Evolutionary conservation across 2,888 invertebrate species (phyloP), one percentile per base, ranked within the genome.

Genomic region (Dimorphilus gyrociliatus): DNA sequence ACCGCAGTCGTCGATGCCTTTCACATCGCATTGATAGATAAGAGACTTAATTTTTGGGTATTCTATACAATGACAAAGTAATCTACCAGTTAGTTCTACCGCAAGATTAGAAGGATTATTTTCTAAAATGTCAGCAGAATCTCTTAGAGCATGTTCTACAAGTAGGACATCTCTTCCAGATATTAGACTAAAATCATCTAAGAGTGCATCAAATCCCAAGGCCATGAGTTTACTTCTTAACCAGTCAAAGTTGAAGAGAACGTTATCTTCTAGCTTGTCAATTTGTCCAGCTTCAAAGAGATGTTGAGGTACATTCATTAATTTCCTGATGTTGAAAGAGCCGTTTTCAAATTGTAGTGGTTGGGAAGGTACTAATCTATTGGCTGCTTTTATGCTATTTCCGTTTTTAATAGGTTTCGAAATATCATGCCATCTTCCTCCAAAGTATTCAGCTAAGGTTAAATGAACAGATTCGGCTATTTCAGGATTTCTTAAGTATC

Each of bases 211-310:
- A 30, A 60, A 32, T 0, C 56, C 54, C 13, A 59, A 36, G 1
- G 57, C 55, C 32, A 50, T 53, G 7, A 51, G 51, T 37, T 58
- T 60, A 41, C 47, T 51, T 42, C 53, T 53, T 26, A 61, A 35
- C 58, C 58, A 61, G 29, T 57, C 54, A 34, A 57, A 61, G 37
- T 50, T 55, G 39, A 61, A 60, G 16, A 55, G 40, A 4, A 55
- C 53, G 8, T 46, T 34, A 12, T 36, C 16, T 32, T 55, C 50
- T n/a, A 61, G 42, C 34, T 60, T 58, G 3, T 48, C 42, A 17
- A 49, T 34, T 10, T 56, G 36, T n/a, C 54, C 55, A 2, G 55
- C 45, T 4, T 50, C 40, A 29, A 43, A 47, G 27, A 60, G 43
- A 37, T 58, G 56, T 4, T 49, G 39, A 4, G 60, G 59, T 3